Conservation (phyloP, 23 tunicate genomes). For the Oikopleura albicans region DNA sequence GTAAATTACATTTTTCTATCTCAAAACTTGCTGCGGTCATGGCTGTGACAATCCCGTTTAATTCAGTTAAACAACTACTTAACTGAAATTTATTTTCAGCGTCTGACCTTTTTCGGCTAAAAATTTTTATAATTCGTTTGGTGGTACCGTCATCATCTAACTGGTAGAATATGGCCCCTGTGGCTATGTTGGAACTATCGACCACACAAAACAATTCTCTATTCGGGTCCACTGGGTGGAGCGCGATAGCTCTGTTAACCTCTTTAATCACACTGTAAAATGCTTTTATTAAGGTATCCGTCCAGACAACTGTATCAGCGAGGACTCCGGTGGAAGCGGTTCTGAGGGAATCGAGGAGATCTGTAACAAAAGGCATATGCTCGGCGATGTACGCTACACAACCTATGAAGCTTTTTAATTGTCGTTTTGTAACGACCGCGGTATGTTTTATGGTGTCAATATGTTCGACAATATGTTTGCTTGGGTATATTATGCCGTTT, state of each 20-base stretch:
- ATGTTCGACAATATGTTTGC: neutral
- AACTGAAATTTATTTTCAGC: neutral
- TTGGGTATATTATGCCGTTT: neutral
- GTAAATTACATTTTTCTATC: neutral
- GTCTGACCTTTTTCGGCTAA: neutral
- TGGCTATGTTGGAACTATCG: neutral
- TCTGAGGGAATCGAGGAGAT: no score
- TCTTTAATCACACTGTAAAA: neutral
- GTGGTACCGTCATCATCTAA: neutral
- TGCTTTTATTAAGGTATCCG: neutral
- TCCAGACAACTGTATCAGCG: neutral
- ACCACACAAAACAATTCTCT: neutral
- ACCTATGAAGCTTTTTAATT: neutral
- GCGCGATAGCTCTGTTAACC: no score
- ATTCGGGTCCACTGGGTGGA: neutral
- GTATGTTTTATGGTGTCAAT: neutral
- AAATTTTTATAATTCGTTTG: neutral
- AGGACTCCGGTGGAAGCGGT: no score
- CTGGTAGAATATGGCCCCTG: neutral
- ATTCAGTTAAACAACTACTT: neutral
- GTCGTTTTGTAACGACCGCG: neutral
- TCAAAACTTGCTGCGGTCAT: neutral
- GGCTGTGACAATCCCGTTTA: neutral
- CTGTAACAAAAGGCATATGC: neutral
- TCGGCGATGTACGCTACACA: neutral